These are phyloP conservation scores for Darevskia mixta DNA, from an alignment of 2,797 vertebrate genomes.

Conservation along the genomic window DNA sequence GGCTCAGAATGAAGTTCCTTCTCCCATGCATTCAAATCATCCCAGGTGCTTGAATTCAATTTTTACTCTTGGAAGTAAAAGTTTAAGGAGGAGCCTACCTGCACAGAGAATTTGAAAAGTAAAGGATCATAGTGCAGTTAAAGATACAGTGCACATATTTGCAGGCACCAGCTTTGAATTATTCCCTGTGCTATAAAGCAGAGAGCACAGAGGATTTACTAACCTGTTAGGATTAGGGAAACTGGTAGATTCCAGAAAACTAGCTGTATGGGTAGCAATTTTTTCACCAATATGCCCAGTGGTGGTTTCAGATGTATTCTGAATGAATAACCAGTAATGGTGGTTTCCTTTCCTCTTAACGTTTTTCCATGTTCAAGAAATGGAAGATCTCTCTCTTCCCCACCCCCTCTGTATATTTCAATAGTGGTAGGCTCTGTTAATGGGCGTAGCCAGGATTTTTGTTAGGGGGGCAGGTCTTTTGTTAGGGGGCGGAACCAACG, in stretches of 20 bases:
- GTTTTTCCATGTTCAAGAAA: slow-evolving; percentile 63
- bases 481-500: too few species aligned
- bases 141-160: background rate
- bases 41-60: slow-evolving; percentile 47
- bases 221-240: background rate
- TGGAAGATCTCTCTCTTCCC: slow-evolving; percentile 24
- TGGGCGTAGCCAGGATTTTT: too few species aligned
- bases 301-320: background rate
- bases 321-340: background rate
- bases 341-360: background rate
- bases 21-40: slow-evolving; percentile 30
- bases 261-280: background rate
- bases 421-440: background rate
- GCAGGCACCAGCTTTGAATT: background rate
- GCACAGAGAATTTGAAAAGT: background rate
- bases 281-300: background rate
- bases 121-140: background rate
- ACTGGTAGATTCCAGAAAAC: background rate
- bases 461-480: too few species aligned
- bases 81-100: background rate
- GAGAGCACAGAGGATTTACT: background rate
- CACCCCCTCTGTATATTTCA: background rate
- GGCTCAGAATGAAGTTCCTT: slow-evolving; percentile 53
- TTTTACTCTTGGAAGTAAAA: slow-evolving; percentile 44
- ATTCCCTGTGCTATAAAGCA: background rate